Base-by-base conservation (phyloP, 2,888 invertebrate genomes). In the Parnassius apollo region DNA sequence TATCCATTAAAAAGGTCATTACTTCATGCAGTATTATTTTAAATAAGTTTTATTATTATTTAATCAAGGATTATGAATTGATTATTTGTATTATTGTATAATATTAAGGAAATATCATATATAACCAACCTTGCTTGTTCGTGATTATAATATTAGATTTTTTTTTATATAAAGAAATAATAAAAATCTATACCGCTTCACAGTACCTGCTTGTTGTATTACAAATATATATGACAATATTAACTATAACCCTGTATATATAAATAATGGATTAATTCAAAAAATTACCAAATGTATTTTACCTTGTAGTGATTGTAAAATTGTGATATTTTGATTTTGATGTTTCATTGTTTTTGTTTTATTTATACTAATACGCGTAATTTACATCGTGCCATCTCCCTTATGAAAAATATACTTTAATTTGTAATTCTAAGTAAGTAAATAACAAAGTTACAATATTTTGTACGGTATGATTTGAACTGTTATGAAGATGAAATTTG, bases 191-290 rank as follows among this genome's bases (percentile, higher is more conserved):
- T 79, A 77, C 78, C 70, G 82, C 85, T 85, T 86, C 78, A 75
- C 75, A 75, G 87, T 89, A 88, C 88, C 86, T 86, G 86, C 81
- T 77, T 79, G 69, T 83, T 85, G 82, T 83, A 81, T 81, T 46
- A 53, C 58, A 62, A 25, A 73, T 77, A 75, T 81, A 69, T 75
- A 76, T 67, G 84, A 86, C 85, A 88, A 88, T 86, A 86, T 86
- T 69, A 67, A 71, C 71, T 71, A 68, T 66, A 70, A 59, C 62
- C 64, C 48, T 48, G 59, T 55, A 57, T 52, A 64, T 57, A 48
- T 63, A 57, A 66, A 56, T 57, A 53, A 35, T 53, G 42, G 13
- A 46, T 42, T 42, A 42, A 35, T 46, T 44, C 51, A 35, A 46
- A 56, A 46, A 25, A 51, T 55, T 59, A 9, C 13, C 48, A 55